A percentile compares a stretch with the other conserved stretches of the same genome.
Evolutionary conservation across 92 coral and sea anemone species (phyloP).

Genomic region (Parazoanthus darwini): DNA sequence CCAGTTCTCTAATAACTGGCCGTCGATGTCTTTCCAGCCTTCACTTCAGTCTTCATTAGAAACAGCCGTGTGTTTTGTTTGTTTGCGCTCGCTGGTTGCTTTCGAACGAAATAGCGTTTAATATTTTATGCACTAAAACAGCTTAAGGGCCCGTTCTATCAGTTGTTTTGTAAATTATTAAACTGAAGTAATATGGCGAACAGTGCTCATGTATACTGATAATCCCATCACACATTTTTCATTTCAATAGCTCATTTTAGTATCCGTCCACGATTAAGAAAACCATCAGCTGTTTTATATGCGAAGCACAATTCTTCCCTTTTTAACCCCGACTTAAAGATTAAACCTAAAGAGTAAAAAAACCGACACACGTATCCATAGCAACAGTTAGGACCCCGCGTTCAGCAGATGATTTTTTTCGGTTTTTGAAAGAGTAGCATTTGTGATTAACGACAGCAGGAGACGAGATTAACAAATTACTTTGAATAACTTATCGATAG

Average conservation of each 20-base stretch:
- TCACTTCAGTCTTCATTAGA: background rate
- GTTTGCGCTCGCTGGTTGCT: background rate
- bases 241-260: too few species aligned
- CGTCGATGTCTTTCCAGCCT: background rate
- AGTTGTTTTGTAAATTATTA: background rate
- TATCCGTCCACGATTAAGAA: too few species aligned
- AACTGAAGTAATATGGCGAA: too few species aligned
- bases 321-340: background rate
- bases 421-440: background rate
- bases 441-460: background rate
- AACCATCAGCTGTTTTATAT: too few species aligned
- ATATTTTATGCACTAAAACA: background rate
- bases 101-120: background rate
- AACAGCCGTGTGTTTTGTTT: background rate
- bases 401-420: too few species aligned
- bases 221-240: background rate
- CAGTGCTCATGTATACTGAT: background rate
- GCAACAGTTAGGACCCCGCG: background rate
- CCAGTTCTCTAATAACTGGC: background rate
- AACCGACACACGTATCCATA: background rate
- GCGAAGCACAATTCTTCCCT: background rate
- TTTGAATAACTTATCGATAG: background rate
- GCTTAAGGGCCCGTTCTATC: background rate
- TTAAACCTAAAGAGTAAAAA: background rate
- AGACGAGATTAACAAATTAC: background rate